Evolutionary conservation across 2,113 vertebrate species (phyloP), one percentile per base, ranked within the genome.

Genomic region (Melanocharis versteri): DNA sequence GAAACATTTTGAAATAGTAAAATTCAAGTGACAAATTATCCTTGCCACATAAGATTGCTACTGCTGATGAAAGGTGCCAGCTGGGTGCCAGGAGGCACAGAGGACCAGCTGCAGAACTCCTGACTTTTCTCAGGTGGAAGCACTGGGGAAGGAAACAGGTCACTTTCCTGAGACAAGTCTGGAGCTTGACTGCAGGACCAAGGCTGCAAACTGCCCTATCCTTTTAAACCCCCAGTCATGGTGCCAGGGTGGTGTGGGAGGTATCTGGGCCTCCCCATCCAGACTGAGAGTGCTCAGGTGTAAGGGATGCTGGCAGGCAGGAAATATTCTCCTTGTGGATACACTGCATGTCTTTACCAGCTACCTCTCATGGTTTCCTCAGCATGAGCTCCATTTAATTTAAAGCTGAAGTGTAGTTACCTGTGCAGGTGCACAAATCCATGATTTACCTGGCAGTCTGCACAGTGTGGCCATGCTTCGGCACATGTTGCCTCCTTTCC

Each of bases 391-490:
- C 31, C 6, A 11, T 14, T 68, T 68, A 44, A 15, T 45, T 24
- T 22, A 6, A 62, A 75, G 23, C 47, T 50, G 51, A 14, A 31
- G 18, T 9, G 33, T 2, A 30, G 40, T 35, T 39, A 14, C 2
- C n/a, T 11, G 27, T 66, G 73, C 37, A 57, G 73, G 37, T 26
- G 48, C 39, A 37, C 40, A 28, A 14, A 30, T 14, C 13, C 0
- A 2, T 2, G 48, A 14, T 15, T 33, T 53, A 11, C 31, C 20
- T 31, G 47, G 28, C 4, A 1, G 1, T 6, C 13, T 31, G 51
- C 18, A 1, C 4, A 15, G 26, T 0, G 18, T 10, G 37, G 77
- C 44, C 1, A 0, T 64, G 27, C n/a, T 9, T 9, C 0, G 1
- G 31, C 33, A 14, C 2, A 0, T 0, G 18, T 11, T 1, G 0